A percentile compares a stretch with the other conserved stretches of the same genome.
Conservation (phyloP, 2,797 vertebrate species). For the Fratercula arctica region DNA sequence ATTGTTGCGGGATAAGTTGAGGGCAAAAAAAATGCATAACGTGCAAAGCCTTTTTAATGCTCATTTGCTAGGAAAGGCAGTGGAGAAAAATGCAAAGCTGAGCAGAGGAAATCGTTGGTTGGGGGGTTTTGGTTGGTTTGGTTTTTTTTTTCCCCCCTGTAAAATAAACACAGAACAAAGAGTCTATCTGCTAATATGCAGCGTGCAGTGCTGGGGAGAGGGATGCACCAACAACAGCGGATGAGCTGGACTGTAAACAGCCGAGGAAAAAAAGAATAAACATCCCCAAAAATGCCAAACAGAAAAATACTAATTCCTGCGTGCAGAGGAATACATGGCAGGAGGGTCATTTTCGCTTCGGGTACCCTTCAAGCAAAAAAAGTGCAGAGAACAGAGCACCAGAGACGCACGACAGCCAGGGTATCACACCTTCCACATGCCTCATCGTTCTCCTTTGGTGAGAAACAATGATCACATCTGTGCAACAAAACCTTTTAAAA, state of each 20-base stretch:
- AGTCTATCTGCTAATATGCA: not conserved
- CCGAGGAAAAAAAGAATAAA: not conserved
- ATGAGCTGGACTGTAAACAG: not conserved
- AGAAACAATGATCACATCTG: slow-evolving; percentile 2
- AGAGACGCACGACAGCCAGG: not conserved
- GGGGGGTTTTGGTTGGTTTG: not conserved
- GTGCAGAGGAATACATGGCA: not conserved
- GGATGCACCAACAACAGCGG: not conserved
- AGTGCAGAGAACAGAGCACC: not conserved
- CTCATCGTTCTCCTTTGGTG: slow-evolving; percentile 16
- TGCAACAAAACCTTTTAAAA: not conserved
- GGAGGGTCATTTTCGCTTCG: not conserved
- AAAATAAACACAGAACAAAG: slow-evolving; percentile 18
- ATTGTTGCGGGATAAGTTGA: not conserved
- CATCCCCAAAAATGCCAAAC: not conserved
- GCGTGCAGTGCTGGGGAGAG: not conserved
- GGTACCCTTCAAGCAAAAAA: not conserved
- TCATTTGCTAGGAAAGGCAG: slow-evolving; percentile 1
- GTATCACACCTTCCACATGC: not conserved
- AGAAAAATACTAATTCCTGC: not conserved
- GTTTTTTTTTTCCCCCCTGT: not conserved
- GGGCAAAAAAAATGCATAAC: not conserved
- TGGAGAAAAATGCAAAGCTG: not conserved
- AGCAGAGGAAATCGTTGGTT: not conserved
- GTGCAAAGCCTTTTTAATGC: slow-evolving; percentile 3